A percentile compares a stretch with the other conserved stretches of the same genome.
These are phyloP conservation scores for Melanostoma scalare DNA, from an alignment of 2,888 invertebrate genomes.

Conservation along the genomic window DNA sequence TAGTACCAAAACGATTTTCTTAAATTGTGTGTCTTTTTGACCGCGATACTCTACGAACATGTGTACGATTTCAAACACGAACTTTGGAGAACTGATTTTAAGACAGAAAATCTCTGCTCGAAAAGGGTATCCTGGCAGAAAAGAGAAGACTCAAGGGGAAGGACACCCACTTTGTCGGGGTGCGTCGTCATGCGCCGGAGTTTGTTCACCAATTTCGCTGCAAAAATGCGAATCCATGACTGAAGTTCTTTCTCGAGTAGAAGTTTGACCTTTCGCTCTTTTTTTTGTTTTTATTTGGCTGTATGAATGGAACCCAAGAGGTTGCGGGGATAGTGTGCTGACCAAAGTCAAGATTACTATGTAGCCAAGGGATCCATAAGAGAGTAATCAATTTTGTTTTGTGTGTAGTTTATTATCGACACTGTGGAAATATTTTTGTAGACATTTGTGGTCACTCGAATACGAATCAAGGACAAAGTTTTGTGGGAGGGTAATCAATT, in stretches of 20 bases:
- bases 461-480: constrained; percentile 42
- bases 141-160: constrained; percentile 31
- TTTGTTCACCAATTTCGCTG: neutral
- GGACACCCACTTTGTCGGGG: constrained; percentile 44
- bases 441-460: constrained; percentile 48
- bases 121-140: constrained; percentile 47
- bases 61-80: constrained; percentile 51
- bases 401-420: constrained; percentile 36
- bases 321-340: constrained; percentile 29
- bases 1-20: no score
- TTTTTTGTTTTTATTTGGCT: neutral
- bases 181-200: constrained; percentile 67
- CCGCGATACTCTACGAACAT: constrained; percentile 8
- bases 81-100: constrained; percentile 57
- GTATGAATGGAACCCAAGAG: constrained; percentile 6
- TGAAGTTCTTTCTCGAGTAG: constrained; percentile 54
- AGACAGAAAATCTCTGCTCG: constrained; percentile 48
- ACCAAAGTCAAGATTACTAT: constrained; percentile 72
- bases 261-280: constrained; percentile 41
- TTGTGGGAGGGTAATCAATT: constrained; percentile 40
- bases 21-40: no score
- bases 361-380: constrained; percentile 56
- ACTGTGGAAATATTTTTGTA: constrained; percentile 25
- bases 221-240: constrained; percentile 12
- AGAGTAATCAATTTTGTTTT: constrained; percentile 47